Evolutionary conservation across 2,797 vertebrate species (phyloP).

Genomic region (Myotis pilosus): DNA sequence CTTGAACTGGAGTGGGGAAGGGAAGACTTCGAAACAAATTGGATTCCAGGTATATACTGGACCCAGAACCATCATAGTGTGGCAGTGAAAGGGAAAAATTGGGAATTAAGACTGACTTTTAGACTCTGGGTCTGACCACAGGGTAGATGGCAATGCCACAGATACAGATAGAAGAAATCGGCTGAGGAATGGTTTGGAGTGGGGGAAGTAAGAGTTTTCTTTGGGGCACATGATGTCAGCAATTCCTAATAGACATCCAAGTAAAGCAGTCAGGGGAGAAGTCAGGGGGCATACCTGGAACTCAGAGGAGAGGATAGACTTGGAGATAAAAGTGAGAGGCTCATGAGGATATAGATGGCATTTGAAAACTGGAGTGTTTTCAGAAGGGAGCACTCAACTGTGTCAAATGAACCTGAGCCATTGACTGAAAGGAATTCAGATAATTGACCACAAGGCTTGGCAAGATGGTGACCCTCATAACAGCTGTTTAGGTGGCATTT

Average conservation of each 20-base stretch:
- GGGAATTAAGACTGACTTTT: not conserved
- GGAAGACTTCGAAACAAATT: not conserved
- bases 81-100: not conserved
- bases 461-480: not conserved
- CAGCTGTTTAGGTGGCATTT: not conserved
- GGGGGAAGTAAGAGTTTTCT: not conserved
- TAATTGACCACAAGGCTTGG: not conserved
- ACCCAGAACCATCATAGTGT: not conserved
- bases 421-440: not conserved
- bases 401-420: not conserved
- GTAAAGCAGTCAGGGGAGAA: not conserved
- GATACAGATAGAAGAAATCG: not conserved
- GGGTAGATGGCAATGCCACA: not conserved
- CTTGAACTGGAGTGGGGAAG: not conserved
- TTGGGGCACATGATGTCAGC: not conserved
- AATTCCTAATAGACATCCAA: not conserved
- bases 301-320: not conserved
- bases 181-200: not conserved
- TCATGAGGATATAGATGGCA: not conserved
- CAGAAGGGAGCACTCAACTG: not conserved
- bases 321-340: not conserved
- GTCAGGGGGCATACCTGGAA: not conserved
- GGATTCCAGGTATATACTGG: not conserved
- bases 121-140: not conserved
- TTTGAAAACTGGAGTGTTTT: not conserved